Evolutionary conservation across 1,140 invertebrate species (phyloP).

Genomic region (Nebria ingens): DNA sequence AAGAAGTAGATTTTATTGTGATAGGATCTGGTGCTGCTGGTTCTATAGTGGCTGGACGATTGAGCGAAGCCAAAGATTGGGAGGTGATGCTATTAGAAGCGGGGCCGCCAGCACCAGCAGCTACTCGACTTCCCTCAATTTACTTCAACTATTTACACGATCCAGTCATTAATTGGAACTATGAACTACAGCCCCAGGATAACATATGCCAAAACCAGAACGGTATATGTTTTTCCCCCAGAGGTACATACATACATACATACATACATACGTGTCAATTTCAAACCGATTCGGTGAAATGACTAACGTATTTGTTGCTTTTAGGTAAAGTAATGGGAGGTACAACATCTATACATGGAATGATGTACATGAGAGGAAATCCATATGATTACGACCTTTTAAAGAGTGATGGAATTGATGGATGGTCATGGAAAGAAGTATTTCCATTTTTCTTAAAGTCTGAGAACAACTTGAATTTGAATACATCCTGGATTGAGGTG

Average conservation of each 20-base stretch:
- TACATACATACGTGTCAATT: too few species aligned
- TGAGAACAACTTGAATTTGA: slow-evolving; percentile 34
- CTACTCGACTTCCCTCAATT: slow-evolving; percentile 18
- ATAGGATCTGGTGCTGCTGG: slow-evolving; percentile 22
- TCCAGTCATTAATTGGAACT: background rate
- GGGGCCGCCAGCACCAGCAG: slow-evolving; percentile 20
- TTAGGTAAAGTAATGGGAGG: slow-evolving; percentile 47
- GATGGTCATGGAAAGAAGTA: background rate
- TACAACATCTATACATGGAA: slow-evolving; percentile 48
- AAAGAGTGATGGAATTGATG: background rate
- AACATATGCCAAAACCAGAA: background rate
- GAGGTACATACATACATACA: background rate
- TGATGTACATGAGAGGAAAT: slow-evolving; percentile 54
- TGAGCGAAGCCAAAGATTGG: slow-evolving; percentile 21
- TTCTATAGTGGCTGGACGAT: slow-evolving; percentile 21
- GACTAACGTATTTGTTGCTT: background rate
- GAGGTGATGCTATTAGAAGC: slow-evolving; percentile 23
- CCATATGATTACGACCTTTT: slow-evolving; percentile 23
- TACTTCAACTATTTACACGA: background rate
- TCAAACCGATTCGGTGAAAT: background rate
- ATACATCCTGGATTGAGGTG: slow-evolving; percentile 34
- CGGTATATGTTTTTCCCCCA: background rate
- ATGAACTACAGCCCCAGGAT: background rate
- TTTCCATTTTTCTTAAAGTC: slow-evolving; percentile 6
- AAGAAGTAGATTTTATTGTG: slow-evolving; percentile 26